Base-by-base conservation (phyloP, 2,797 vertebrate genomes). In the Crocidura indochinensis region DNA sequence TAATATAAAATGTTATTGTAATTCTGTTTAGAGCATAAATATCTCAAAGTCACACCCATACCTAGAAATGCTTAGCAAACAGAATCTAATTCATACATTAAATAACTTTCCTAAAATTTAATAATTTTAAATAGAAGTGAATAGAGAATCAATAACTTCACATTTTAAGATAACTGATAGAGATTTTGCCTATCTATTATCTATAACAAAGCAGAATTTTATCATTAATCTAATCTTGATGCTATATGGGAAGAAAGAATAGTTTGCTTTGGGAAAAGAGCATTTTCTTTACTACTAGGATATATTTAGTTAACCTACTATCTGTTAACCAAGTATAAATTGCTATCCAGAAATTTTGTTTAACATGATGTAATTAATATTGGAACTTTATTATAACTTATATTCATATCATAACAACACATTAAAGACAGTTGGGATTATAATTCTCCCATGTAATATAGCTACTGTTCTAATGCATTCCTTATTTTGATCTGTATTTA, bases 1-100 rank as follows among this genome's bases (percentile, higher is more conserved):
- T 86, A 74, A 92, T 88, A 94, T 89, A 89, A 94, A 96, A 46
- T 38, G 62, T 27, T 73, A 88, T 11, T 46, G 77, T 88, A 75
- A 91, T 90, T 88, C 69, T 84, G 90, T 12, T n/a, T 92, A 22
- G 69, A 46, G 6, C 72, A 62, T 68, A 88, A 88, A 85, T 79
- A 72, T 83, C 91, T 47, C 73, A 76, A 78, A 87, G 2, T 53
- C 22, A 19, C 78, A 94, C 26, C 73, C 17, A 84, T 82, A n/a
- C 53, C 84, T 94, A 84, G 47, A 64, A 90, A 78, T 64, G 62
- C 76, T 71, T 81, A 76, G 38, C n/a, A 69, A 92, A 84, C 2
- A 68, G 10, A 92, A 81, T 51, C 20, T 44, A 51, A 65, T 67
- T 88, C 87, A 15, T 62, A 75, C 51, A 73, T 72, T 71, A 90